These are phyloP conservation scores for Andrena flavipes DNA, from an alignment of 2,888 invertebrate species.

Conservation along the genomic window DNA sequence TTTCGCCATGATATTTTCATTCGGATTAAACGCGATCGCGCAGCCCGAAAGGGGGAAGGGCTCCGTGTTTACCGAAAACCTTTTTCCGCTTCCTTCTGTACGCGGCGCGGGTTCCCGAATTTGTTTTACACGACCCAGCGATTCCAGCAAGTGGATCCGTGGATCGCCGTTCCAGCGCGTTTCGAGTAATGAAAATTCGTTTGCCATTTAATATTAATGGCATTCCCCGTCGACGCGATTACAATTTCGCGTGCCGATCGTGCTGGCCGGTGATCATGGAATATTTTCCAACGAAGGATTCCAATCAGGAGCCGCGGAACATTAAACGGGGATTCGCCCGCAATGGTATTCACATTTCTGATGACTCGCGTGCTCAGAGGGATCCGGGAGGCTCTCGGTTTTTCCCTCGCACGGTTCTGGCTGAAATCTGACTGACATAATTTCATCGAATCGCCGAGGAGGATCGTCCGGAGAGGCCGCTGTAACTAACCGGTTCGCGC, in stretches of 20 bases:
- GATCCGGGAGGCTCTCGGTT: too few relatives aligned
- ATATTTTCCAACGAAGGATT: slow-evolving; percentile 6
- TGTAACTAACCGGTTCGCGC: slow-evolving; percentile 59
- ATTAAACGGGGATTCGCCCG: background rate
- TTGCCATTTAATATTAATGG: slow-evolving; percentile 44
- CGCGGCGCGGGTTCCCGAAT: background rate
- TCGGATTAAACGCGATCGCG: slow-evolving; percentile 51
- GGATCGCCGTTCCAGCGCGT: too few relatives aligned
- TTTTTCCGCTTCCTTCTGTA: background rate
- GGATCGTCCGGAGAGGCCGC: slow-evolving; percentile 49
- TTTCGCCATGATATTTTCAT: slow-evolving; percentile 50
- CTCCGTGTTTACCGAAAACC: slow-evolving; percentile 16
- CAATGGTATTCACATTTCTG: background rate
- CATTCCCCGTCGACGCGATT: slow-evolving; percentile 28
- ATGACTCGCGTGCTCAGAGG: background rate
- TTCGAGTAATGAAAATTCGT: slow-evolving; percentile 39
- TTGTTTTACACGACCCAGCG: background rate
- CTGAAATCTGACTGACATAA: slow-evolving; percentile 56
- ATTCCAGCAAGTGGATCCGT: too few relatives aligned
- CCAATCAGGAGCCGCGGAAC: slow-evolving; percentile 9
- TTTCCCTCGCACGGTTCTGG: too few relatives aligned
- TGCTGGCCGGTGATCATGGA: background rate
- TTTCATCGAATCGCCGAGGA: slow-evolving; percentile 56
- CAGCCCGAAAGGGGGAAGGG: background rate
- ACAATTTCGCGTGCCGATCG: background rate